Evolutionary conservation across 2,888 invertebrate species (phyloP), one percentile per base, ranked within the genome.

Genomic region (Tenthredo amoena): DNA sequence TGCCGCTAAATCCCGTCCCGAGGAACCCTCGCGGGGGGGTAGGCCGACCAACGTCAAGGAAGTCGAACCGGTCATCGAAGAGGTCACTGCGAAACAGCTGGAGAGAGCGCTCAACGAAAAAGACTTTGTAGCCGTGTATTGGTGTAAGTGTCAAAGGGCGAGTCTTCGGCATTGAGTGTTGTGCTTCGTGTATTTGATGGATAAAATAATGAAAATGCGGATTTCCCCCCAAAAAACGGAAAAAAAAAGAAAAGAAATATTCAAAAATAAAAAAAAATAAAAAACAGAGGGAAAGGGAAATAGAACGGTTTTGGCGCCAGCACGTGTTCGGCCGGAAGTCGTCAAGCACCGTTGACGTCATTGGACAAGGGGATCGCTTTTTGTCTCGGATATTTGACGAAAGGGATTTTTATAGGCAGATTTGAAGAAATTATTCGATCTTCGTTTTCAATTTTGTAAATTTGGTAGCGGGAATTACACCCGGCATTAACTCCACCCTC

Each of bases 121-220:
- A 96, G 98, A 98, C 95, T 98, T 97, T 95, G 98, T 98, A 94
- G 98, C 98, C 94, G 98, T 98, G 94, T 98, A 97, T 95, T 98
- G 98, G 98, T 98, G 98, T 98, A 97, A 98, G 98, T 98, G 95
- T 43, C 40, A 37, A 12, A 81, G 55, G 43, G 31, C 84, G 72
- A 72, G 65, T 58, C 50, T 34, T 18, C 68, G 26, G 31, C 43
- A 40, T 43, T 74, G 40, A 74, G 72, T 74, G 72, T 74, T 74
- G 72, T 74, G 72, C 72, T 74, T 74, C 72, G 72, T 74, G 72
- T 43, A 43, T 74, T 21, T 21, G 10, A 74, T 37, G 40, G 40
- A 74, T 74, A 40, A 74, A 68, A n/a, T 74, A 2, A 71, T 71
- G n/a, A 71, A 71, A 71, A n/a, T 12, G 9, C 21, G 12, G 12